Conservation (phyloP, 2,888 invertebrate genomes). For the Rhabditophanes sp. region DNA sequence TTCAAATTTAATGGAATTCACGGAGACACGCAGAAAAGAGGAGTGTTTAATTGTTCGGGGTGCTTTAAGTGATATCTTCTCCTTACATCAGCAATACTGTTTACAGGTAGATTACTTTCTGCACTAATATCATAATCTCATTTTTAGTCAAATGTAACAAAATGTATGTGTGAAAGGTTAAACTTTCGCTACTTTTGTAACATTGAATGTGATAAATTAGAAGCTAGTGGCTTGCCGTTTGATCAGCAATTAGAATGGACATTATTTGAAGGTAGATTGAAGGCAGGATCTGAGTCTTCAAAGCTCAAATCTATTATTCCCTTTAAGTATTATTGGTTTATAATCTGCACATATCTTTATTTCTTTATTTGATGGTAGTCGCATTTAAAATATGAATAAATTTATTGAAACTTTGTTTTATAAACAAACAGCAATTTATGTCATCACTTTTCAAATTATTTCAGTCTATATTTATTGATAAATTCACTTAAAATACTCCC, state of each 20-base stretch:
- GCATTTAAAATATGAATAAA: too few species aligned
- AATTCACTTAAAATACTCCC: too few species aligned
- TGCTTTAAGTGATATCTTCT: constrained; percentile 15
- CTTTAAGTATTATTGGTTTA: too few species aligned
- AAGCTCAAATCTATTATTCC: too few species aligned
- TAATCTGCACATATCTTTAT: too few species aligned
- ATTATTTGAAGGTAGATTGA: constrained; percentile 16
- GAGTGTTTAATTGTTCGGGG: constrained; percentile 20
- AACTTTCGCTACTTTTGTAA: constrained; percentile 15
- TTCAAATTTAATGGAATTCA: constrained; percentile 14
- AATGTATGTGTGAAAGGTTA: constrained; percentile 18
- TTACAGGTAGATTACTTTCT: constrained; percentile 10
- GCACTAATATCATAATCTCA: constrained; percentile 1
- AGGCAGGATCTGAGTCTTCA: too few species aligned
- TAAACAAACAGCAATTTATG: too few species aligned
- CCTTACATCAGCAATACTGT: constrained; percentile 19
- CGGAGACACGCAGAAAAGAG: constrained; percentile 17
- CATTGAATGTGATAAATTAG: constrained; percentile 14
- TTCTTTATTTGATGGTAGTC: too few species aligned
- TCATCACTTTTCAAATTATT: too few species aligned
- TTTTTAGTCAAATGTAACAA: constrained; percentile 17
- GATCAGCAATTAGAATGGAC: constrained; percentile 14
- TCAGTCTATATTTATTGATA: too few species aligned
- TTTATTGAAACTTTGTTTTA: too few species aligned
- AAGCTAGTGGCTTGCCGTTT: constrained; percentile 14